phyloP scores from a whole-genome alignment of 2,888 invertebrate genomes.

The Eupithecia insigniata region DNA sequence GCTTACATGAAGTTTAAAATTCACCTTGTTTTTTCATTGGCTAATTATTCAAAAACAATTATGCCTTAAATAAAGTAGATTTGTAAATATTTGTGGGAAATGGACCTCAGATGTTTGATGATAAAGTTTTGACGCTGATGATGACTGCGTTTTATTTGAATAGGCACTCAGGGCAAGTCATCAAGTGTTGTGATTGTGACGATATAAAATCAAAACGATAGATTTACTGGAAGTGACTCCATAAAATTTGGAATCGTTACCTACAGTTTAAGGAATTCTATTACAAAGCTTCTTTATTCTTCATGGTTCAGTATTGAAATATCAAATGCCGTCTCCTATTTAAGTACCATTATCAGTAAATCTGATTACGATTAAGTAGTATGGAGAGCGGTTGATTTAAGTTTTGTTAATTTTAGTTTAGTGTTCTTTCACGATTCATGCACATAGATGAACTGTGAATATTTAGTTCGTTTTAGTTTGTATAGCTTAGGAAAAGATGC shows the following conservation, averaged over 20 bases:
- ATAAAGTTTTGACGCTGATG: slow-evolving; percentile 33
- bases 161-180: slow-evolving; percentile 60
- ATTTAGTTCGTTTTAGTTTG: too few species aligned
- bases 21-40: slow-evolving; percentile 5
- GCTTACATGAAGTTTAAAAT: slow-evolving; percentile 27
- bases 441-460: too few species aligned
- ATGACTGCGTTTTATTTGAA: slow-evolving; percentile 60
- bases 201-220: slow-evolving; percentile 50
- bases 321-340: too few species aligned
- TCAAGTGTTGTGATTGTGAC: slow-evolving; percentile 55
- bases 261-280: too few species aligned
- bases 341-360: too few species aligned
- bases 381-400: too few species aligned
- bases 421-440: too few species aligned
- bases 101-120: not conserved
- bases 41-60: not conserved
- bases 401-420: too few species aligned
- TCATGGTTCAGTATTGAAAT: too few species aligned
- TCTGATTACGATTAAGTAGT: too few species aligned
- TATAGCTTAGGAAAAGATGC: too few species aligned
- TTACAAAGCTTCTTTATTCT: too few species aligned
- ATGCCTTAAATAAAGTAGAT: not conserved
- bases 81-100: not conserved
- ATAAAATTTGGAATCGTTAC: not conserved
- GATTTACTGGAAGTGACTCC: slow-evolving; percentile 46